Evolutionary conservation across 2,888 invertebrate species (phyloP).

Genomic region (Drosophila atripex): DNA sequence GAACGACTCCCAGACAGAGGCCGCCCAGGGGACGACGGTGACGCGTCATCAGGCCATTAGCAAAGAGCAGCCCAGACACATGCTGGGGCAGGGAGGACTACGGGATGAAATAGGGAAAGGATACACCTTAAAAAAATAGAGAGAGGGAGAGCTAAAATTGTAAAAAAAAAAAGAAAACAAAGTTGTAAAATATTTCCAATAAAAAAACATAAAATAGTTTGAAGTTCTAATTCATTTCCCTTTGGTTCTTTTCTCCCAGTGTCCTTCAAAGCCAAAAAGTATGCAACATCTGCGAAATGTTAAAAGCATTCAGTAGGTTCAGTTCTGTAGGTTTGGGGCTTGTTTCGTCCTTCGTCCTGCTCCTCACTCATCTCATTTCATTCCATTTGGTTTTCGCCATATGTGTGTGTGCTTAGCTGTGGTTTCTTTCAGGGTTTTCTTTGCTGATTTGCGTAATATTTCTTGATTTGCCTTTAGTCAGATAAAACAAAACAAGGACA

Average conservation of each 20-base stretch:
- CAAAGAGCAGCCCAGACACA: constrained; percentile 64
- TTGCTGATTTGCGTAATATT: constrained; percentile 50
- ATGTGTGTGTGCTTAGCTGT: constrained; percentile 40
- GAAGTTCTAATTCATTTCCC: no score
- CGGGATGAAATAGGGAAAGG: constrained; percentile 1
- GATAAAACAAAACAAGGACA: constrained; percentile 7
- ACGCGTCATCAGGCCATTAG: constrained; percentile 61
- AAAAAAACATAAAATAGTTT: not conserved
- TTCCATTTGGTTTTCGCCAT: constrained; percentile 30
- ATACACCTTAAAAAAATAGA: not conserved
- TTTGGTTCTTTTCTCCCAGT: not conserved
- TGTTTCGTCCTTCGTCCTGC: not conserved
- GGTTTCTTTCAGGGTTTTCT: constrained; percentile 22
- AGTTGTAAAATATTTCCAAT: no score
- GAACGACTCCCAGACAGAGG: constrained; percentile 53
- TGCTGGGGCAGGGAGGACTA: constrained; percentile 18
- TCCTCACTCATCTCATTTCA: constrained; percentile 46
- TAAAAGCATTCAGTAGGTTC: constrained; percentile 70
- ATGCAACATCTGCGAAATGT: constrained; percentile 65
- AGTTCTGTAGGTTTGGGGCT: constrained; percentile 40
- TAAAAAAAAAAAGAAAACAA: not conserved
- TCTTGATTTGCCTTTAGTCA: constrained; percentile 39
- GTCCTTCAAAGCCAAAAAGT: constrained; percentile 55
- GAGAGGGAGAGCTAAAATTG: not conserved
- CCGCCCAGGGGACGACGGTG: constrained; percentile 50